Conservation (phyloP, 2,797 vertebrate genomes). For the Psittacula echo region DNA sequence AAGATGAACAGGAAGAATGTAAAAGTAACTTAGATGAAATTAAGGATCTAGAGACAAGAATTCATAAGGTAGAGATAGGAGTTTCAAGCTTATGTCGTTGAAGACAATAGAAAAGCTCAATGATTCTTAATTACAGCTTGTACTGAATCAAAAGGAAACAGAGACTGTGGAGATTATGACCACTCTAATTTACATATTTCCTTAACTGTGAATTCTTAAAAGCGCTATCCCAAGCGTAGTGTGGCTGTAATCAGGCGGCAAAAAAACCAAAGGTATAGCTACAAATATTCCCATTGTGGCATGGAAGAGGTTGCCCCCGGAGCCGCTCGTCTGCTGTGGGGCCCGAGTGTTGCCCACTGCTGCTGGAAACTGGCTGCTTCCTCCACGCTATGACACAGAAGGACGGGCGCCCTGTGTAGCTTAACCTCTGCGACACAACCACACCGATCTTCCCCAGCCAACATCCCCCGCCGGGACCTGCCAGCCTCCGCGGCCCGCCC, state of each 20-base stretch:
- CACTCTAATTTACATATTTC: background rate
- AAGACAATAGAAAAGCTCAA: background rate
- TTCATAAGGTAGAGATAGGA: background rate
- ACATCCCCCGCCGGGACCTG: no score
- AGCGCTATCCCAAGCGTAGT: background rate
- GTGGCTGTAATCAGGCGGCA: background rate
- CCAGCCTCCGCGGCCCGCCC: no score
- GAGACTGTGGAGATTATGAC: background rate
- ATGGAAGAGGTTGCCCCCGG: background rate
- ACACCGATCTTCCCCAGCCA: fast-evolving
- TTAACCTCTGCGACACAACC: background rate
- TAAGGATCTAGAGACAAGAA: background rate
- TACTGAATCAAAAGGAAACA: background rate
- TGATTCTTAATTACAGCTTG: background rate
- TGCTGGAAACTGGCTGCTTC: background rate
- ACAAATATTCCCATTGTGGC: background rate
- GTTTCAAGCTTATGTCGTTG: background rate
- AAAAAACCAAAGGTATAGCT: background rate
- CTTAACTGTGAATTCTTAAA: background rate
- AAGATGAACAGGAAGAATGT: background rate
- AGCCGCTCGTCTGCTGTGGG: background rate
- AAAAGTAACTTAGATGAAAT: background rate
- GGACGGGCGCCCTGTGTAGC: background rate
- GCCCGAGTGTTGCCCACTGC: background rate
- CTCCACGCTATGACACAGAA: background rate